Base-by-base conservation (phyloP, 2,113 vertebrate species). In the Xiphias gladius region DNA sequence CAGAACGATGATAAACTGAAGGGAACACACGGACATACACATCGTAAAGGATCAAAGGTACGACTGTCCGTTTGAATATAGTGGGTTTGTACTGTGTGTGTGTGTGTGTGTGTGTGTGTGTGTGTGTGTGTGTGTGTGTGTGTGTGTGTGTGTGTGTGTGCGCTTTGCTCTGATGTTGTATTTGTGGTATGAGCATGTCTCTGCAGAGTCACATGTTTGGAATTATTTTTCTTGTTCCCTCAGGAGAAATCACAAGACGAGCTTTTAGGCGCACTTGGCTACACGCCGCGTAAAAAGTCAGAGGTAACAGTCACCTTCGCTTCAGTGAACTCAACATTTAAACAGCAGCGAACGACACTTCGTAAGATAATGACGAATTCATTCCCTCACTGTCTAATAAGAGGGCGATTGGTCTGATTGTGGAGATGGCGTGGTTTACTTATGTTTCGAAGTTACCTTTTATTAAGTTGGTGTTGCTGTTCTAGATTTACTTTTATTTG, bases 11-110 rank as follows among this genome's bases (percentile, higher is more conserved):
- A 64, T 4, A 68, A 90, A 22, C 73, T 5, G 7, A 92, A 85
- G 73, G 85, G 88, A 41, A 84, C 82, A 0, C 24, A 79, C 1
- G 89, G 91, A 35, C 62, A 82, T 5, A 74, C 88, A 1, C 63
- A 75, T 52, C 82, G 50, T n/a, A 86, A 75, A 71, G 50, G 41
- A 59, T 91, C 87, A 19, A 87, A 89, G 86, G 90, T 91, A 71
- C 1, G 37, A 43, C 11, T 3, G 1, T 0, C 5, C 14, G 12
- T 24, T 54, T 35, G 5, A 28, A 7, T 52, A 1, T 5, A 1
- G 22, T 30, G 22, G 1, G n/a, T 14, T 35, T 50, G 28, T 28
- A 20, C 10, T 11, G 19, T 5, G 1, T 30, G 32, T 64, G n/a
- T n/a, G n/a, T n/a, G n/a, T n/a, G n/a, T n/a, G n/a, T n/a, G n/a